These are phyloP conservation scores for Epinotia ramella DNA, from an alignment of 2,888 invertebrate species.

Conservation along the genomic window DNA sequence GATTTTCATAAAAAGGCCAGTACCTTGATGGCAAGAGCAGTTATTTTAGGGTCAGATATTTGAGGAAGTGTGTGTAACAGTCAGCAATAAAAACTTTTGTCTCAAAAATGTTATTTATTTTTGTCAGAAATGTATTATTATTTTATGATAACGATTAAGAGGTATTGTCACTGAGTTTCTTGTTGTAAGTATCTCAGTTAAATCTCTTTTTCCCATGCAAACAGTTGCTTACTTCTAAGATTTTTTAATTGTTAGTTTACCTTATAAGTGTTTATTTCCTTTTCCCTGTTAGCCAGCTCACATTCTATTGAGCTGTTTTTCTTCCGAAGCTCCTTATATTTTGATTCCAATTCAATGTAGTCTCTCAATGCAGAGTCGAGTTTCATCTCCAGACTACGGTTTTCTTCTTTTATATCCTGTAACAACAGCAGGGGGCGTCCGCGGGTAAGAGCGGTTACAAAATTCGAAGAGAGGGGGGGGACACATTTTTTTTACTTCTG, in stretches of 20 bases:
- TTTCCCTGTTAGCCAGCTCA: slow-evolving; percentile 69
- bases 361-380: slow-evolving; percentile 81
- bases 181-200: no score
- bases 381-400: slow-evolving; percentile 84
- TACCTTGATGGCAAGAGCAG: no score
- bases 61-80: no score
- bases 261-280: slow-evolving; percentile 67
- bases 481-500: no score
- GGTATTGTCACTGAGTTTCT: no score
- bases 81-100: no score
- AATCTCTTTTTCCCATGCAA: not conserved
- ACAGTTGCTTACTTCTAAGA: not conserved
- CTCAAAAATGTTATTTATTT: no score
- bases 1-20: not conserved
- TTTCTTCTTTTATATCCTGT: slow-evolving; percentile 77
- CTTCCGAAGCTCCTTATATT: slow-evolving; percentile 64
- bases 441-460: not conserved
- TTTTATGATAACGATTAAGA: no score
- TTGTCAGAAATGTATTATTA: no score
- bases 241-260: not conserved
- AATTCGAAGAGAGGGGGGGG: no score
- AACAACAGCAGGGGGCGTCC: slow-evolving; percentile 27
- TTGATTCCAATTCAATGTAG: slow-evolving; percentile 80
- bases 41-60: no score
- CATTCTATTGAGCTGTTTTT: slow-evolving; percentile 60